Evolutionary conservation across 2,888 invertebrate genomes (phyloP).

Genomic region (Drosophila rubida): DNA sequence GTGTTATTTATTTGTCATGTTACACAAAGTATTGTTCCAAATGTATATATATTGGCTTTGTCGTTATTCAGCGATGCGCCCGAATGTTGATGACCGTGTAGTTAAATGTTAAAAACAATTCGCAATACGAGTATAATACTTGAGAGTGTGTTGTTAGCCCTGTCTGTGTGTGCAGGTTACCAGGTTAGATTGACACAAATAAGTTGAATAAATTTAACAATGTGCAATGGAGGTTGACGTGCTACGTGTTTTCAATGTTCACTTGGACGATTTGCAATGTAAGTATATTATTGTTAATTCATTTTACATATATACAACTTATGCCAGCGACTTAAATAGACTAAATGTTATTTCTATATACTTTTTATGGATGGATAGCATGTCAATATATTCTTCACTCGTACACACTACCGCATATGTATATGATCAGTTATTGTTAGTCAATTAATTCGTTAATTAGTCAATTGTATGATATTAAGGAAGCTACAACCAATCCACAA

Average conservation of each 20-base stretch:
- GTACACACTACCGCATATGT: neutral
- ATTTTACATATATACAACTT: constrained; percentile 38
- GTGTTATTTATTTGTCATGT: constrained; percentile 1
- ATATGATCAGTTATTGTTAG: constrained; percentile 3
- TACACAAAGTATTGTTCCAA: constrained; percentile 6
- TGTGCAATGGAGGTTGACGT: constrained; percentile 57
- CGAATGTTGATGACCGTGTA: constrained; percentile 14
- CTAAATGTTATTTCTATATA: constrained; percentile 5
- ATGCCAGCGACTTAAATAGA: constrained; percentile 9
- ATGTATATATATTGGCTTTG: neutral
- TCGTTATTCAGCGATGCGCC: constrained; percentile 2
- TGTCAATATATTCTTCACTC: constrained; percentile 6
- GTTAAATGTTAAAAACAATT: constrained; percentile 21
- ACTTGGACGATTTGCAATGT: constrained; percentile 61
- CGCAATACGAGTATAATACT: constrained; percentile 38
- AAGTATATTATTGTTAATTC: constrained; percentile 4
- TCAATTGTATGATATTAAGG: constrained; percentile 8
- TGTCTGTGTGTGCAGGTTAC: constrained; percentile 7
- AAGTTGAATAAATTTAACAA: constrained; percentile 43
- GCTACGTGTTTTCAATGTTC: constrained; percentile 37
- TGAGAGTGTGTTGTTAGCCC: constrained; percentile 23
- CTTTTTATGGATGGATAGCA: constrained; percentile 11
- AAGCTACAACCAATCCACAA: constrained; percentile 32
- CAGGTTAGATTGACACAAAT: constrained; percentile 26
- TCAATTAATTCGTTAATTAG: constrained; percentile 1